A percentile compares a stretch with the other conserved stretches of the same genome.
Conservation (phyloP, 2,797 vertebrate species). For the Cryptoprocta ferox region DNA sequence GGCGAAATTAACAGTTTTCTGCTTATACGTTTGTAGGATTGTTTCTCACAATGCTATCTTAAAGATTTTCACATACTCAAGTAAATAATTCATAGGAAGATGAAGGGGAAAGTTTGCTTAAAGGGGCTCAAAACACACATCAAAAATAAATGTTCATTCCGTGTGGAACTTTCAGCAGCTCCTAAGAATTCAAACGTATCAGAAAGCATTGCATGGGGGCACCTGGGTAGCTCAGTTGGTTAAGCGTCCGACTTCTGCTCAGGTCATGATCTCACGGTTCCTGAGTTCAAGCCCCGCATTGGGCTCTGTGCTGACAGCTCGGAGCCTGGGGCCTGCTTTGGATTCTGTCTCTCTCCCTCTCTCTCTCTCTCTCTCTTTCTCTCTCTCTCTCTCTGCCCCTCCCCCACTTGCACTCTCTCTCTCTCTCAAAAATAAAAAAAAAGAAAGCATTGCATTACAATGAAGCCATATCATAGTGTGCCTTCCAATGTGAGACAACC, state of each 20-base stretch:
- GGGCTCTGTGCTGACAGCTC: no score
- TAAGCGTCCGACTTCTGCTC: no score
- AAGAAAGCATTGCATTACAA: background rate
- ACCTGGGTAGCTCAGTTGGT: no score
- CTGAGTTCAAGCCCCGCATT: no score
- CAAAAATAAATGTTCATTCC: slow-evolving; percentile 61
- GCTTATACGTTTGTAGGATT: slow-evolving; percentile 89
- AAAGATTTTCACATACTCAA: slow-evolving; percentile 79
- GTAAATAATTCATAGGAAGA: background rate
- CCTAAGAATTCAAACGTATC: background rate
- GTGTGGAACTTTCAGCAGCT: background rate
- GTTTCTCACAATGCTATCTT: slow-evolving; percentile 88
- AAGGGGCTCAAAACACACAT: background rate
- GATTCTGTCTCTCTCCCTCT: no score
- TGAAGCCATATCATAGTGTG: background rate
- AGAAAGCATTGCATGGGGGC: background rate
- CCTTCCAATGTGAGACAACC: background rate
- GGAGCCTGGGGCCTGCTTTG: no score
- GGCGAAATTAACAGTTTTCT: slow-evolving; percentile 87
- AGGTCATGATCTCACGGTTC: no score
- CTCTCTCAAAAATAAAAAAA: no score
- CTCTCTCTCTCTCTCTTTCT: no score
- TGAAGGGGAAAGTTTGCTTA: background rate
- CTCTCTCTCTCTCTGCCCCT: no score
- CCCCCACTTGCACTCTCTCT: no score